Evolutionary conservation across 2,797 vertebrate genomes (phyloP).

Genomic region (Antennarius maculatus): DNA sequence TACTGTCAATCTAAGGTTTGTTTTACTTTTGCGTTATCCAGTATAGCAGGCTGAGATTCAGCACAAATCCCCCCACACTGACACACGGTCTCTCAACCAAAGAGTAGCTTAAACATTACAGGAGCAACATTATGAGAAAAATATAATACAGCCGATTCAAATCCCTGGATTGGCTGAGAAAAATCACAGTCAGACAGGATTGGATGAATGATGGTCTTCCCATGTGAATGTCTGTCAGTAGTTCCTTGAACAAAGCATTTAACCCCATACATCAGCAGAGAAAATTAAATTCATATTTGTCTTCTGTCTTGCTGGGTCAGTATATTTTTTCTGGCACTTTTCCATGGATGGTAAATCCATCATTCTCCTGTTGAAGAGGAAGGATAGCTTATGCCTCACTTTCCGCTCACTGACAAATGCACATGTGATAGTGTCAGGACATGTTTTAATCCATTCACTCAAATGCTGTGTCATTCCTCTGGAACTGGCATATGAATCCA

Average conservation of each 20-base stretch:
- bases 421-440: neutral
- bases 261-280: neutral
- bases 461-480: too few relatives aligned
- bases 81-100: constrained; percentile 16
- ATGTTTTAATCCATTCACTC: too few relatives aligned
- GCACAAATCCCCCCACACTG: constrained; percentile 25
- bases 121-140: neutral
- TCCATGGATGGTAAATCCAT: constrained; percentile 9
- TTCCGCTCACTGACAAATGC: neutral
- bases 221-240: constrained; percentile 4
- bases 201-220: constrained; percentile 17
- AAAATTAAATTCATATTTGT: constrained; percentile 6
- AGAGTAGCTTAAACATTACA: constrained; percentile 22
- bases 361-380: constrained; percentile 8
- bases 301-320: neutral
- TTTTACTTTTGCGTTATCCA: constrained; percentile 48
- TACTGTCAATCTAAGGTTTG: constrained; percentile 52
- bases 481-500: too few relatives aligned
- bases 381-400: neutral
- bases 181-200: neutral
- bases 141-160: neutral
- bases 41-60: constrained; percentile 32
- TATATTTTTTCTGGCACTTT: neutral
- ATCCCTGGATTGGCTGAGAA: constrained; percentile 1
- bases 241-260: constrained; percentile 12